Evolutionary conservation across 2,113 vertebrate species (phyloP), one percentile per base, ranked within the genome.

Genomic region (Sciurus niger): DNA sequence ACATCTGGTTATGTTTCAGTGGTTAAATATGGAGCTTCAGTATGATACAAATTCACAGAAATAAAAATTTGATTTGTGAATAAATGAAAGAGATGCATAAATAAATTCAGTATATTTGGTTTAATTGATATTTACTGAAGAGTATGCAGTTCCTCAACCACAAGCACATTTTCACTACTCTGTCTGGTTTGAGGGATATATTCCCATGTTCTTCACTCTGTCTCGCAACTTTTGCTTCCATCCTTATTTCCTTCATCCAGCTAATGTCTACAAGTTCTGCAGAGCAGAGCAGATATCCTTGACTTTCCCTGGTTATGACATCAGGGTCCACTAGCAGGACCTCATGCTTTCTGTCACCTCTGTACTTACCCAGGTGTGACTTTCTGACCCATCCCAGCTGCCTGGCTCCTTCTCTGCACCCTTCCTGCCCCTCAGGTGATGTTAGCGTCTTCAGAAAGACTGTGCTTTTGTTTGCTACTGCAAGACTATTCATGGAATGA

Each of bases 11-110:
- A 4, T 6, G 2, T 22, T 32, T 16, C 8, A 32, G 25, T 32
- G 30, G 18, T 76, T 92, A 37, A 85, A 63, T 80, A 8, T 40
- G 70, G 73, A 67, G 48, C 67, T 53, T 7, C 3, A 20, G 74
- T 91, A 22, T 91, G 78, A 72, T 82, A 84, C 34, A 46, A 93
- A 86, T 73, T 92, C 68, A 94, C 7, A 11, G 53, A 9, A 60
- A 48, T 14, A 76, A 83, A 85, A 55, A 12, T 55, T 83, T 83
- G 22, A 43, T 58, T 67, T 93, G 55, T 34, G n/a, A 78, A 53
- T 46, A 83, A 93, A 55, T 43, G 22, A 60, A 70, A 20, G 43
- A 67, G 40, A 65, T 60, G 11, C 76, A 87, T 25, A 87, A 82
- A 77, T 86, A 63, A 60, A 94, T 43, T 85, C 34, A 43, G 7